Evolutionary conservation across 53 echinoderm and acorn worm genomes (phyloP).

Genomic region (Actinopyga echinites): DNA sequence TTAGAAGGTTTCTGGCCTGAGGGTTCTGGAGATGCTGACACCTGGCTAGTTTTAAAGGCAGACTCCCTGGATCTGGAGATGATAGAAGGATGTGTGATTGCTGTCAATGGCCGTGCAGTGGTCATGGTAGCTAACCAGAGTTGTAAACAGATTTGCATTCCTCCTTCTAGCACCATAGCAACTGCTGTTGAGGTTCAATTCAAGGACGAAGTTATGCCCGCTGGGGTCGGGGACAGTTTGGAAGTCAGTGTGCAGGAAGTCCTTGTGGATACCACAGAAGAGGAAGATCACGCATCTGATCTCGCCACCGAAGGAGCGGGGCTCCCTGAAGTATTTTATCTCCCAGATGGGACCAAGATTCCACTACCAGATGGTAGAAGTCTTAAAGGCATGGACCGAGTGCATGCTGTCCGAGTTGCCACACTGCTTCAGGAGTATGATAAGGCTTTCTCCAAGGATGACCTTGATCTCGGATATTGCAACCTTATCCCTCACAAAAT

Average conservation of each 20-base stretch:
- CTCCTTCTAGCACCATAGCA: not conserved
- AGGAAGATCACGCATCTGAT: too few relatives aligned
- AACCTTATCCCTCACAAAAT: slow-evolving; percentile 59
- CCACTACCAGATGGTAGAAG: slow-evolving; percentile 39
- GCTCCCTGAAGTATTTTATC: too few relatives aligned
- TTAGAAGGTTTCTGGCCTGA: not conserved
- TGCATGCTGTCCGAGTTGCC: slow-evolving; percentile 27
- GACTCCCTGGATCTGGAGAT: not conserved
- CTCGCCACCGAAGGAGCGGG: too few relatives aligned
- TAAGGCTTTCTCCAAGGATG: slow-evolving; percentile 46
- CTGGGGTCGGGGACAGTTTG: not conserved
- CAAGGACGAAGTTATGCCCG: not conserved
- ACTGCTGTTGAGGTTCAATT: not conserved
- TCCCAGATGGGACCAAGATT: slow-evolving; percentile 24
- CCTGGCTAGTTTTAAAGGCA: not conserved
- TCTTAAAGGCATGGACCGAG: slow-evolving; percentile 4
- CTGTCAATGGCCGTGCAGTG: not conserved
- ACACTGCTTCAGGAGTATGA: slow-evolving; percentile 47
- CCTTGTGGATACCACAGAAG: not conserved
- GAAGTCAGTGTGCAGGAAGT: not conserved
- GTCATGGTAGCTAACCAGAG: slow-evolving; percentile 7
- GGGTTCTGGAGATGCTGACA: not conserved
- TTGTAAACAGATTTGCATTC: not conserved
- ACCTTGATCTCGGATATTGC: slow-evolving; percentile 66
- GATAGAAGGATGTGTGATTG: not conserved